Evolutionary conservation across 2,888 invertebrate genomes (phyloP), one percentile per base, ranked within the genome.

Genomic region (Yponomeuta malinellus): DNA sequence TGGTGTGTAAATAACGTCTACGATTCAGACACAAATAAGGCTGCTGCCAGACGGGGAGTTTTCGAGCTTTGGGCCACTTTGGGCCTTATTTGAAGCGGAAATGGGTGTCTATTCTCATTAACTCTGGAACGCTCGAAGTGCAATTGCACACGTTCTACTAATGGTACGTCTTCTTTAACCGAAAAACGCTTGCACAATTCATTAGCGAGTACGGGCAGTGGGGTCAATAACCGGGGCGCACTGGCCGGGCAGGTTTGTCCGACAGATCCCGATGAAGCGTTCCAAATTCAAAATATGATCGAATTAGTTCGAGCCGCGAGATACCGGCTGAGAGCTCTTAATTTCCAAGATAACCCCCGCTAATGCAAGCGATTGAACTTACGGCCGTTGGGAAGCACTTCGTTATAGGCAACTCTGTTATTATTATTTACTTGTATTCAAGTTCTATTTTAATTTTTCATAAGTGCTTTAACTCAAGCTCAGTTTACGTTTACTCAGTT

Each of bases 151-250:
- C 52, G 70, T 75, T 76, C 77, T 75, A 75, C 78, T 83, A 85
- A 87, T 83, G 83, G 84, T 86, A 81, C 68, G 64, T 84, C 84
- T 81, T 84, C 81, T 83, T 78, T 77, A 79, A 83, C 81, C 75
- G 77, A 78, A 81, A 79, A 70, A 76, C 78, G 85, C 84, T 88
- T 88, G 85, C 81, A 83, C 87, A 83, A 88, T 86, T 86, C 84
- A 88, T 89, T 89, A 90, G 83, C 86, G 82, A 59, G 52, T 59
- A 79, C 78, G 80, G 75, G 74, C 75, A 76, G 74, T 73, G 72
- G 85, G 82, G 86, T 89, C 87, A 88, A 89, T 85, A 88, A 90
- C 90, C 90, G 86, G 83, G 81, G 82, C 83, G 81, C 76, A 75
- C 76, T 73, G 74, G 75, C 74, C 75, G 73, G 72, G 72, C 74